Percentiles rank a stretch among this genome's conserved stretches.
phyloP scores from a whole-genome alignment of 2,113 vertebrate genomes.

The Oenanthe oenanthe region DNA sequence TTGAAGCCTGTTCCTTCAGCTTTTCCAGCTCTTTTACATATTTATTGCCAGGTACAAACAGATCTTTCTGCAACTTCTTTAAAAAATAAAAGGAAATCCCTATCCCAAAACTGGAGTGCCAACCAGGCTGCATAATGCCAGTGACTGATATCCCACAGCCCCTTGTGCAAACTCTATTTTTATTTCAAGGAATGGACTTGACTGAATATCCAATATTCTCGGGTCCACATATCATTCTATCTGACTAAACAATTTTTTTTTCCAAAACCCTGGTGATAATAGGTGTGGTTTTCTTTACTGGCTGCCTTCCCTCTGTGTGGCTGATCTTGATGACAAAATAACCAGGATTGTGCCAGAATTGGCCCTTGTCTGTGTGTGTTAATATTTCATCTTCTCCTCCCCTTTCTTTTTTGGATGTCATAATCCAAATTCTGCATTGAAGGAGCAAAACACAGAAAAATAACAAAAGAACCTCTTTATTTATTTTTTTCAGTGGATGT shows the following conservation, averaged over 20 bases:
- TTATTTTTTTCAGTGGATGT: not conserved
- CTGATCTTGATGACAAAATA: not conserved
- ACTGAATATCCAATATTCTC: not conserved
- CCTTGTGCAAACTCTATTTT: not conserved
- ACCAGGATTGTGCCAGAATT: not conserved
- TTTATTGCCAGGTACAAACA: not conserved
- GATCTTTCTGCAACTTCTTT: not conserved
- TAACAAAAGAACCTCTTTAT: not conserved
- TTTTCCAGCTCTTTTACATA: not conserved
- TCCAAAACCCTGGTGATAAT: not conserved
- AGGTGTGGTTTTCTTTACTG: not conserved
- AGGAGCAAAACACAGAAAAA: not conserved
- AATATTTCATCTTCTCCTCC: not conserved
- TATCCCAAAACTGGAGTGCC: not conserved
- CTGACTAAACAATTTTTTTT: not conserved
- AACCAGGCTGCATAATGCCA: not conserved
- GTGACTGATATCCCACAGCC: not conserved
- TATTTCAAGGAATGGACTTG: not conserved
- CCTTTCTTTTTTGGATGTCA: not conserved
- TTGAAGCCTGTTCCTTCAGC: not conserved
- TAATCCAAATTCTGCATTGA: not conserved
- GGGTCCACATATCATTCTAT: rapidly evolving
- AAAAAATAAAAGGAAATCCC: not conserved
- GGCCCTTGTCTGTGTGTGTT: not conserved
- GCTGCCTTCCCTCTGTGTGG: not conserved